Evolutionary conservation across 2,797 vertebrate genomes (phyloP).

Genomic region (Sciurus vulgaris): DNA sequence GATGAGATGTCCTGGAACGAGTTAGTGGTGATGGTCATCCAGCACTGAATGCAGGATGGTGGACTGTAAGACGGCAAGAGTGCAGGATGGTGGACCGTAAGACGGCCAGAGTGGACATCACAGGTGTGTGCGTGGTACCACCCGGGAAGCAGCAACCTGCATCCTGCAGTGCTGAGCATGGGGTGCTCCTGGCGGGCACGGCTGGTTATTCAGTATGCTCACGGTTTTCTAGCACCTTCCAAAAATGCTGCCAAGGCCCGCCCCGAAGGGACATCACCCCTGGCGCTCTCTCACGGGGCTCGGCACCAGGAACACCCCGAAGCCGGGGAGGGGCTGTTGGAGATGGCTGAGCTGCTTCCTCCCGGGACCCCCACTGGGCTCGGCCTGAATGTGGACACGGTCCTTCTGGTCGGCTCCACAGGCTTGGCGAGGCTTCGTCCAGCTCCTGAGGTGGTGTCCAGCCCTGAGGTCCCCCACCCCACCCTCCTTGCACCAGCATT

Average conservation of each 20-base stretch:
- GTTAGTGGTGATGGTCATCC: too few species aligned
- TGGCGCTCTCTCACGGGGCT: background rate
- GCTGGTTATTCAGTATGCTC: too few species aligned
- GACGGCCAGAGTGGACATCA: background rate
- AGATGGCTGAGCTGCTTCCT: too few species aligned
- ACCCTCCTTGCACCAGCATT: background rate
- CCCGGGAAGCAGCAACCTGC: too few species aligned
- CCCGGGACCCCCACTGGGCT: background rate
- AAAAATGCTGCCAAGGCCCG: background rate
- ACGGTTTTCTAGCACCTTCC: background rate
- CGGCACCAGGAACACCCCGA: background rate
- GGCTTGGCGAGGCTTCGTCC: too few species aligned
- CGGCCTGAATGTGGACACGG: background rate
- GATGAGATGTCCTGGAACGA: too few species aligned
- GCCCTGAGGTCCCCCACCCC: too few species aligned
- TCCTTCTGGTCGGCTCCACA: too few species aligned
- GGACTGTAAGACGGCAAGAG: background rate
- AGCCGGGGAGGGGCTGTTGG: background rate
- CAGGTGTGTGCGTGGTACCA: too few species aligned
- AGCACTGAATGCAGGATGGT: background rate
- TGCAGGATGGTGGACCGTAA: background rate
- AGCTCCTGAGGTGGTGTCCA: too few species aligned
- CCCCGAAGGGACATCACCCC: background rate
- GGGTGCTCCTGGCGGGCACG: too few species aligned
- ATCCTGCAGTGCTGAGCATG: fast-evolving